phyloP scores from a whole-genome alignment of 2,888 invertebrate genomes.

The Iselma pallidipennis region DNA sequence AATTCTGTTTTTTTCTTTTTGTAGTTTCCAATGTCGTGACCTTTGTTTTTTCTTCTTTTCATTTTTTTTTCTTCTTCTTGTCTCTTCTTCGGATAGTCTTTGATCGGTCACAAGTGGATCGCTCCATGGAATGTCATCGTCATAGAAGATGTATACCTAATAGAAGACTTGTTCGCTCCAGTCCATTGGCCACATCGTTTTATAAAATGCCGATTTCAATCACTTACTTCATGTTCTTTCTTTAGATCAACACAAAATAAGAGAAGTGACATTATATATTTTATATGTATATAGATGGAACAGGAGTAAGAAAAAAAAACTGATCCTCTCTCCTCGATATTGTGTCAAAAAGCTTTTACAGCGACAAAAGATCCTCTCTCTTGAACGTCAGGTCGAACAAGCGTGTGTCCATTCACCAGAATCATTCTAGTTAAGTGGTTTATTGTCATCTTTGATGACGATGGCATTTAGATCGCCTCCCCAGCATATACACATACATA shows the following conservation, averaged over 20 bases:
- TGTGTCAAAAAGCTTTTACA: slow-evolving; percentile 59
- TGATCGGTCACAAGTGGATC: slow-evolving; percentile 32
- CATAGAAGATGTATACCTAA: slow-evolving; percentile 25
- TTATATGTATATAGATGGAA: neutral
- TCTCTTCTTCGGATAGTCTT: slow-evolving; percentile 1
- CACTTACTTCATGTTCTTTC: slow-evolving; percentile 44
- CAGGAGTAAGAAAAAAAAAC: slow-evolving; percentile 27
- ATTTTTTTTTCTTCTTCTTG: neutral
- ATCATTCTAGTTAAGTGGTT: slow-evolving; percentile 57
- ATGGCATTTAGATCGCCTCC: slow-evolving; percentile 39
- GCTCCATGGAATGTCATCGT: slow-evolving; percentile 39
- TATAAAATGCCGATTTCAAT: slow-evolving; percentile 46
- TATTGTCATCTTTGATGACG: slow-evolving; percentile 52
- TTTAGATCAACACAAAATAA: slow-evolving; percentile 43
- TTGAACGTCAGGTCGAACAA: slow-evolving; percentile 52
- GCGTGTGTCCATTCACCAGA: slow-evolving; percentile 55
- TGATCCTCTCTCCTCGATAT: slow-evolving; percentile 39
- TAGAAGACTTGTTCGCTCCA: slow-evolving; percentile 34
- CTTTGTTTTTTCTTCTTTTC: slow-evolving; percentile 1
- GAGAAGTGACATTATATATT: slow-evolving; percentile 36
- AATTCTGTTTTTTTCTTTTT: too few relatives aligned
- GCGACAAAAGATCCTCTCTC: slow-evolving; percentile 54
- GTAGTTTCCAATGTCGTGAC: neutral
- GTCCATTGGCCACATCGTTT: slow-evolving; percentile 37
- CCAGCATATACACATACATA: slow-evolving; percentile 7